Percentiles rank a stretch among this genome's conserved stretches.
phyloP scores from a whole-genome alignment of 2,888 invertebrate species.

The Plagiodera versicolora region DNA sequence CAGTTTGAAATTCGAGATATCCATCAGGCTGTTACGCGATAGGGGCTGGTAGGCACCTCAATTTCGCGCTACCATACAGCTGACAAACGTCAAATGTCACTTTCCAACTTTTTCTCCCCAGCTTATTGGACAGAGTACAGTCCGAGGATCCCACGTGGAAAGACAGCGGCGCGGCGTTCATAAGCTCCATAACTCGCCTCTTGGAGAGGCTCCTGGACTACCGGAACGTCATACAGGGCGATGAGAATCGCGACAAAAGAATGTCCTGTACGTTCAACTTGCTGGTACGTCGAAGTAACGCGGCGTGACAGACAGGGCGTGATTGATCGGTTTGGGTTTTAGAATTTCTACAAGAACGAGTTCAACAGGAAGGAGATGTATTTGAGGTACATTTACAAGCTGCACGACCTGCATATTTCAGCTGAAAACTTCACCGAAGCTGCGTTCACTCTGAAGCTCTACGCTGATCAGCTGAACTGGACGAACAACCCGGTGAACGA shows the following conservation, averaged over 20 bases:
- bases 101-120: constrained; percentile 52
- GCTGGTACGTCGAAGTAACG: constrained; percentile 62
- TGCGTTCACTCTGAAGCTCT: constrained; percentile 90
- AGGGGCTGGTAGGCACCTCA: too few species aligned
- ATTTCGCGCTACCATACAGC: too few species aligned
- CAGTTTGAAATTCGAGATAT: too few species aligned
- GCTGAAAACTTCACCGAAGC: constrained; percentile 95
- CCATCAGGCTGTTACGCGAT: too few species aligned
- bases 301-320: not conserved
- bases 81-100: too few species aligned
- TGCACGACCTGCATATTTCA: constrained; percentile 88
- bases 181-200: constrained; percentile 86
- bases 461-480: constrained; percentile 90
- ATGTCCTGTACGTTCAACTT: constrained; percentile 97
- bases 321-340: constrained; percentile 38
- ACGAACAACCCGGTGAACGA: constrained; percentile 70
- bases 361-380: constrained; percentile 96
- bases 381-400: constrained; percentile 90
- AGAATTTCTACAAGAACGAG: constrained; percentile 96
- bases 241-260: constrained; percentile 91
- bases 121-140: constrained; percentile 82
- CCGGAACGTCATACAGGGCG: constrained; percentile 91
- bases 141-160: constrained; percentile 86
- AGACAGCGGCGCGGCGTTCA: constrained; percentile 89
- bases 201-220: constrained; percentile 90